Conservation (phyloP, 2,888 invertebrate genomes). For the Balanococcus diminutus region DNA sequence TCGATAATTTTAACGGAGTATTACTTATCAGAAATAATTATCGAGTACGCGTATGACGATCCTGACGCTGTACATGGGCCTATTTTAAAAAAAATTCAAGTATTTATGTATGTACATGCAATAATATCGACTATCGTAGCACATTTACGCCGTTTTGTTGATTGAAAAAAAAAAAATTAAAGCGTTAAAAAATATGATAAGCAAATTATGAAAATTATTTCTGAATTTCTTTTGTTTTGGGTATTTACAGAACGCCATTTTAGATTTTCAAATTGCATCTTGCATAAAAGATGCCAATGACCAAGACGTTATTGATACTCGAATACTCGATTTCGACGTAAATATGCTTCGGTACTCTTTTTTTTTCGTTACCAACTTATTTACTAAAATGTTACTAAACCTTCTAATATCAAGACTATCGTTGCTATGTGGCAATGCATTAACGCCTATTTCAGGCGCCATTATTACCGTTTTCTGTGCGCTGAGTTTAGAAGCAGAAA, state of each 20-base stretch:
- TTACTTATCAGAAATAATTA: neutral
- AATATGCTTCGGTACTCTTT: constrained; percentile 40
- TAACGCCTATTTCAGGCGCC: constrained; percentile 50
- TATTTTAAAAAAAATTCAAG: neutral
- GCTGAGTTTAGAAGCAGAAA: constrained; percentile 21
- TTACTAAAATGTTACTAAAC: constrained; percentile 46
- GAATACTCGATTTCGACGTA: constrained; percentile 47
- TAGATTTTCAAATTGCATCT: neutral
- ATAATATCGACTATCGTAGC: neutral
- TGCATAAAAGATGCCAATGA: neutral
- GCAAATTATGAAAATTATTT: neutral
- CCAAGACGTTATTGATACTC: too few relatives aligned
- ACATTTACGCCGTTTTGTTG: neutral
- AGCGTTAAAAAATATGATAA: constrained; percentile 39
- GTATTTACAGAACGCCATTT: neutral
- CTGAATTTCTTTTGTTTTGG: neutral
- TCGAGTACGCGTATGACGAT: neutral
- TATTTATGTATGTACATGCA: neutral
- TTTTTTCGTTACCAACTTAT: constrained; percentile 47
- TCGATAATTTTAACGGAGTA: neutral
- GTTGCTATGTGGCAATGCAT: constrained; percentile 47
- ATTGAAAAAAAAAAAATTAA: neutral
- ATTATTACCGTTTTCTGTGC: constrained; percentile 53
- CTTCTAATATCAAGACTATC: constrained; percentile 41
- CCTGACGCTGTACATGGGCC: neutral